Evolutionary conservation across 2,113 vertebrate species (phyloP), one percentile per base, ranked within the genome.

Genomic region (Synodontis membranacea): DNA sequence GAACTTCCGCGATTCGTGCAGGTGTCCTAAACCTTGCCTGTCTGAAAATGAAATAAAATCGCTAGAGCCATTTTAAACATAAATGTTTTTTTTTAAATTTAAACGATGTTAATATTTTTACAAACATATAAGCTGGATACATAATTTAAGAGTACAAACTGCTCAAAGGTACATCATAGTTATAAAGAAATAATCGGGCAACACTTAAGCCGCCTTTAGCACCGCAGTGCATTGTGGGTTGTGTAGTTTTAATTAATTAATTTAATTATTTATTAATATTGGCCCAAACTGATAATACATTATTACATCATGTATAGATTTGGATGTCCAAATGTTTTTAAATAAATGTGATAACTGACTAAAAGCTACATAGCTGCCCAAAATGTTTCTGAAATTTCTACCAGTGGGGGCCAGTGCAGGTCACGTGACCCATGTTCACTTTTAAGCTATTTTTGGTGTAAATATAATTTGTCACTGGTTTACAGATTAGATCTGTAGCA

Each of bases 1-100:
- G 14, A 28, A 21, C 85, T 88, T 87, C 92, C 50, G 90, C 56
- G 91, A 87, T 42, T 10, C 11, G 72, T 44, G 12, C 52, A 84
- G 82, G 80, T 84, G 88, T 25, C 58, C 78, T 62, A 6, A 5
- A 0, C 25, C 5, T 8, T 75, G 85, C 84, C 87, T 85, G 87
- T 3, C 21, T n/a, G n/a, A 28, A 89, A 86, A 34, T 0, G 0
- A 54, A 3, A 3, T 28, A 44, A 37, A 64, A 12, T 64, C 3
- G 12, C 12, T 0, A 50, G 15, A 17, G n/a, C n/a, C n/a, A 52
- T 28, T 6, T n/a, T 23, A 44, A 25, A 15, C 8, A 21, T 19
- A 1, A 23, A 12, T 37, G 7, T 6, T 10, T 17, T 31, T 39
- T 37, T 70, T 80, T 28, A 23, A 66, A 19, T n/a, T 31, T 58